Evolutionary conservation across 1,140 invertebrate species (phyloP), one percentile per base, ranked within the genome.

Genomic region (Zeugodacus cucurbitae): DNA sequence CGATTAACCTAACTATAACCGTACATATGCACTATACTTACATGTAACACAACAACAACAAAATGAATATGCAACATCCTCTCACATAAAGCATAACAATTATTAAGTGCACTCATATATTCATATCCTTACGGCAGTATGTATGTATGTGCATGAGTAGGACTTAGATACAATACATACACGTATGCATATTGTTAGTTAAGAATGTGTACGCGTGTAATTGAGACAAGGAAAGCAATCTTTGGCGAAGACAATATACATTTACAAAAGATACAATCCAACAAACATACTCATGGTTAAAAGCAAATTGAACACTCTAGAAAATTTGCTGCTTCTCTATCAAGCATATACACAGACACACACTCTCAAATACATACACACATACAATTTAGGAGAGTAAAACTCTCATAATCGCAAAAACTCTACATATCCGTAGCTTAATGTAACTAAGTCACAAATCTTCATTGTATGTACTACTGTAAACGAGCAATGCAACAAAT

Each of bases 381-480:
- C 26, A n/a, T 44, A 88, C 88, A 86, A 59, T 54, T 86, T 86
- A 48, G 57, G 58, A 86, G 62, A 88, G 54, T 67, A 67, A 86
- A 88, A 17, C 86, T 59, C 37, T 41, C 74, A 3, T 54, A 88
- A 74, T 44, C 34, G 57, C 62, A 74, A 87, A 88, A 87, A 86
- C 32, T 67, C 86, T 88, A 88, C 70, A 87, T 87, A 88, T 86
- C 85, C 86, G 86, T 74, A 70, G 67, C 57, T 88, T 57, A 88
- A 54, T 54, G 48, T 54, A 54, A 54, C 48, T 54, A 17, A 48
- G 48, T 44, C 82, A 86, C 41, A 88, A 88, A 41, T 41, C 37
- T 41, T 41, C 7, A 41, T 41, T 41, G 37, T 41, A n/a, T 41
- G 37, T 41, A 41, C 37, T 41, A 3, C 3, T 41, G 37, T 7